phyloP scores from a whole-genome alignment of 1,140 invertebrate genomes.

The Bombus sibiricus region DNA sequence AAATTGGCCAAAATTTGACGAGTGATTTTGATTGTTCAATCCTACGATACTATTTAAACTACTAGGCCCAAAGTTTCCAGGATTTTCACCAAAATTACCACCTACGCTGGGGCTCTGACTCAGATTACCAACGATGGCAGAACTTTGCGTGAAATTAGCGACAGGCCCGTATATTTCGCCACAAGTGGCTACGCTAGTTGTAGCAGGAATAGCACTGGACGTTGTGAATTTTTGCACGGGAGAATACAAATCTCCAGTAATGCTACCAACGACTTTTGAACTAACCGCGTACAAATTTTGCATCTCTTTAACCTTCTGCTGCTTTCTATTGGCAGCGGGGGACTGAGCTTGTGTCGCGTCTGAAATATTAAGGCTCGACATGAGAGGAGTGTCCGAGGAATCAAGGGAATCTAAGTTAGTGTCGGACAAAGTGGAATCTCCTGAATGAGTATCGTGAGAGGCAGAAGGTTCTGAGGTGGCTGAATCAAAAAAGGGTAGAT shows the following conservation, averaged over 20 bases:
- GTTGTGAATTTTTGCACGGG: slow-evolving; percentile 73
- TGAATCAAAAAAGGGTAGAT: slow-evolving; percentile 79
- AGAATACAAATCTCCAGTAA: slow-evolving; percentile 72
- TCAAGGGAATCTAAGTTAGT: slow-evolving; percentile 77
- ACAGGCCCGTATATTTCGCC: slow-evolving; percentile 80
- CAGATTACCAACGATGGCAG: slow-evolving; percentile 79
- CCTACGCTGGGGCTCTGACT: slow-evolving; percentile 75
- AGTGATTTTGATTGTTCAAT: slow-evolving; percentile 37
- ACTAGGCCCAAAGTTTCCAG: slow-evolving; percentile 70
- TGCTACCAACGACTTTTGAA: slow-evolving; percentile 67
- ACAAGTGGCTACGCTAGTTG: slow-evolving; percentile 47
- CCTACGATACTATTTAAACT: slow-evolving; percentile 64
- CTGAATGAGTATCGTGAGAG: slow-evolving; percentile 62
- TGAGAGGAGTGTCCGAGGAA: slow-evolving; percentile 74
- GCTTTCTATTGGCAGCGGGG: slow-evolving; percentile 69
- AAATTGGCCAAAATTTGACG: slow-evolving; percentile 48
- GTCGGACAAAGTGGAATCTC: slow-evolving; percentile 70
- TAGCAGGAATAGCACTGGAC: slow-evolving; percentile 44
- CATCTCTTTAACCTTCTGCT: slow-evolving; percentile 76
- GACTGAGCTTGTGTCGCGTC: slow-evolving; percentile 70
- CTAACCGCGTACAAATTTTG: slow-evolving; percentile 79
- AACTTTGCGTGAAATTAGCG: slow-evolving; percentile 79
- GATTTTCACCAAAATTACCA: slow-evolving; percentile 71
- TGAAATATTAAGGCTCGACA: slow-evolving; percentile 76
- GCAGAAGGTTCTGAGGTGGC: slow-evolving; percentile 67